Evolutionary conservation across 64 coral and sea anemone genomes (phyloP), one percentile per base, ranked within the genome.

Genomic region (Pachyseris speciosa): DNA sequence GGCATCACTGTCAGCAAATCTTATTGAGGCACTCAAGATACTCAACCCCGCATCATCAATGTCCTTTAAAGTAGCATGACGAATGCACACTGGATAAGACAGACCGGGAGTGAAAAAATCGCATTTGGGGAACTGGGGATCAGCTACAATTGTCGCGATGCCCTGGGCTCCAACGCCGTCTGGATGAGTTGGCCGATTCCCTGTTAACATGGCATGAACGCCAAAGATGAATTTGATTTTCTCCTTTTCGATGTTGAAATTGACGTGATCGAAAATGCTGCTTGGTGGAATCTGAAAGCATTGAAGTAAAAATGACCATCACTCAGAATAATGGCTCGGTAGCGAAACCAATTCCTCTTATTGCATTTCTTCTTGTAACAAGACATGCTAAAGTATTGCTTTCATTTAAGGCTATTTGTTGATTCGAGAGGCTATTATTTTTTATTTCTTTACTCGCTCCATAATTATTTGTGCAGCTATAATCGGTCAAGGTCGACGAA

Each of bases 41-140:
- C 94, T 84, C 36, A 78, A 83, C 53, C 15, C 75, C 20, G 83
- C 92, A 47, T 98, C 88, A 17, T 98, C 88, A 0, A 74, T 71
- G 25, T 4, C 47, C 2, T 61, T 11, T 1, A 88, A 15, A 71
- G 72, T 91, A 15, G 95, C 53, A 69, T 98, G 95, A 51, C 95
- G 95, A 58, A 98, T 83, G 13, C 95, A 89, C 51, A 98, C 41
- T 13, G 53, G 57, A 17, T 94, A 98, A 9, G 92, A 84, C 40
- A 29, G 50, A 5, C 87, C 87, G 19, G 95, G 72, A 25, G 92
- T 88, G 36, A 98, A 91, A 26, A 98, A 98, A 58, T 98, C 69
- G 30, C 90, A 86, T 2, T 72, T 39, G 38, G 95, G 95, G 67
- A 98, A 98, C 26, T 78, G 39, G 27, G 91, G 91, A 13, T 64